Base-by-base conservation (phyloP, 2,797 vertebrate species). In the Galaxias olidus region DNA sequence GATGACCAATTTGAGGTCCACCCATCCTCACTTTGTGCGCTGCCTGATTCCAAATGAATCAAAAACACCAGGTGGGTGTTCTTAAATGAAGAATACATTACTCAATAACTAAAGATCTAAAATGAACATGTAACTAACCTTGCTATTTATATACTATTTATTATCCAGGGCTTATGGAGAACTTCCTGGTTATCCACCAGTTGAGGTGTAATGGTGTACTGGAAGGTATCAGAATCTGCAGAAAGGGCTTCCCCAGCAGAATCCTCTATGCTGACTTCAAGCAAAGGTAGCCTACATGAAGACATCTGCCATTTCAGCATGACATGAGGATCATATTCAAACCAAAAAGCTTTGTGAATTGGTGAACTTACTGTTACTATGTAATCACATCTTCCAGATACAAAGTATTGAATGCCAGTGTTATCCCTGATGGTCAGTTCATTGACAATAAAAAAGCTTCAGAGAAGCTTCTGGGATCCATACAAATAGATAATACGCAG, bases 61-160 rank as follows among this genome's bases (percentile, higher is more conserved):
- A 14, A 97, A 97, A 84, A 97, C 95, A 55, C 95, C 95, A 75
- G 95, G 95, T 96, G 78, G n/a, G n/a, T n/a, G n/a, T n/a, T n/a
- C n/a, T n/a, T n/a, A n/a, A n/a, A n/a, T n/a, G n/a, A n/a, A n/a
- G n/a, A n/a, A n/a, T n/a, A n/a, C n/a, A n/a, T n/a, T n/a, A n/a
- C n/a, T n/a, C n/a, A n/a, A n/a, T n/a, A n/a, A n/a, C n/a, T n/a
- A n/a, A n/a, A n/a, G n/a, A n/a, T n/a, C n/a, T n/a, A n/a, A n/a
- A n/a, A n/a, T n/a, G n/a, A n/a, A n/a, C n/a, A n/a, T n/a, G n/a
- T n/a, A n/a, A n/a, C n/a, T n/a, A n/a, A n/a, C n/a, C n/a, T n/a
- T n/a, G n/a, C n/a, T n/a, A n/a, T n/a, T n/a, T n/a, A n/a, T n/a
- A n/a, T n/a, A 14, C 50, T 63, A 18, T 54, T 41, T 49, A 61